Base-by-base conservation (phyloP, 2,113 vertebrate genomes). In the Trachemys scripta region DNA sequence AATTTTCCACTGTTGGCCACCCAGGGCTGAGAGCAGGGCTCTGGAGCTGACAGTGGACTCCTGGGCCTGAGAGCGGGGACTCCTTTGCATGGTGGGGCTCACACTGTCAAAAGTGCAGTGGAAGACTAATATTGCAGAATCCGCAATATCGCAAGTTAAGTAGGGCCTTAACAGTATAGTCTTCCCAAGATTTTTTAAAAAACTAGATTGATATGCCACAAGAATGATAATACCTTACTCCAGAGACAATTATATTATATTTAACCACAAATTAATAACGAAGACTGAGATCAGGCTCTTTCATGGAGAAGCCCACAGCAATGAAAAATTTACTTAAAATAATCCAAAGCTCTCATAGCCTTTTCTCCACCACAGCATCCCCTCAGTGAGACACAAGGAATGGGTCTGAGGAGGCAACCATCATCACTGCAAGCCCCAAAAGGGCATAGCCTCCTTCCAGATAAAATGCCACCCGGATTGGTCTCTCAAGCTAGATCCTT, bases 341-440 rank as follows among this genome's bases (percentile, higher is more conserved):
- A 75, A 79, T 53, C 25, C 50, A 89, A 87, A 62, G 47, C 93
- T 24, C 27, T 85, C 31, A 19, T 69, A 89, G 59, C 6, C 50
- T 27, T 93, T 80, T 93, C 65, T 75, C 84, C 82, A 75, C 50
- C 82, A 45, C 87, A 38, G 83, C 65, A 87, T 75, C 50, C 75
- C 84, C 85, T 83, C 82, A 91, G 65, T 65, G 8, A 53, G 85
- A 91, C 84, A 88, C 96, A 96, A 95, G 88, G 95, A 62, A 85
- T 87, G 42, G 81, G 80, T 35, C 51, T 90, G 90, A 94, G 76
- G 95, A 80, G 76, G 88, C 86, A 88, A 88, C 90, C 88, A 85
- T 62, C 57, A 13, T 17, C 59, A 62, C 29, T 62, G 27, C 59
- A 62, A 31, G 11, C 29, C 7, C 14, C 59, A 62, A 62, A 62